Percentiles rank a stretch among this genome's conserved stretches.
Evolutionary conservation across 2,113 vertebrate species (phyloP).

Genomic region (Pogonocichla stellata): DNA sequence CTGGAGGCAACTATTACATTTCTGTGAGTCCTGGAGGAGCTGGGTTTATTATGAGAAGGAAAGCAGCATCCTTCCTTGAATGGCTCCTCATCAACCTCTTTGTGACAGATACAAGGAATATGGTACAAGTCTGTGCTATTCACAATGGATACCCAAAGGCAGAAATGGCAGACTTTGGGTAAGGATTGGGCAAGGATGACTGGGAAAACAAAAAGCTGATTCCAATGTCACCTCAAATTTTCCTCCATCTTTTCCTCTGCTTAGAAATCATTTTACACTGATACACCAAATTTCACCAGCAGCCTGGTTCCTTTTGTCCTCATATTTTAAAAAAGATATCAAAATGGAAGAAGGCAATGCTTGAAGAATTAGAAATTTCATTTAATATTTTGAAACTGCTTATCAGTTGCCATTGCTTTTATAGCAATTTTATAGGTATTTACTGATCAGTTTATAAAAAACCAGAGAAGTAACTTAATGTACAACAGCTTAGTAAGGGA

Average conservation of each 20-base stretch:
- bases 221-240: neutral
- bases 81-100: too few species aligned
- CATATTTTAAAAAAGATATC: neutral
- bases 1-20: neutral
- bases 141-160: rapidly evolving
- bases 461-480: neutral
- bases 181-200: neutral
- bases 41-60: neutral
- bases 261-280: neutral
- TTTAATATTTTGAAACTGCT: neutral
- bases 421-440: neutral
- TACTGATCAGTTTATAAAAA: neutral
- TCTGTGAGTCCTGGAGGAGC: neutral
- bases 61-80: neutral
- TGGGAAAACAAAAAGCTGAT: neutral
- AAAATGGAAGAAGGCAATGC: neutral
- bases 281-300: neutral
- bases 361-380: neutral
- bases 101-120: neutral
- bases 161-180: neutral
- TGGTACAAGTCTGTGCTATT: neutral
- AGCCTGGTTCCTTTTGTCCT: neutral
- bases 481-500: neutral
- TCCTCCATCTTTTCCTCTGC: neutral
- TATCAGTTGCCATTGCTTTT: neutral